Conservation (phyloP, 2,888 invertebrate genomes). For the Phaedon cochleariae region DNA sequence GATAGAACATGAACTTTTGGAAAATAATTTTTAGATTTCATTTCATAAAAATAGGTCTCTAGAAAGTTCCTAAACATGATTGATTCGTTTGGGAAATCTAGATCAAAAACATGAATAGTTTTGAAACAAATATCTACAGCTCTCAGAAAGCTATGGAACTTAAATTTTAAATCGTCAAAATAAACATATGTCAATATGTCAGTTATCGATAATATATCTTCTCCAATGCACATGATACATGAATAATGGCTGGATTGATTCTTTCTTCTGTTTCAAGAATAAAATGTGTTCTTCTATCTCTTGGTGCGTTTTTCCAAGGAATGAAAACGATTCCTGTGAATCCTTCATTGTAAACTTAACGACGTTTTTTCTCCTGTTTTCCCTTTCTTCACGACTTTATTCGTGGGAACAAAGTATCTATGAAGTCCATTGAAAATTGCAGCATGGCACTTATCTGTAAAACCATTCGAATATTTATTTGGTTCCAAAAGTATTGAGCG, state of each 20-base stretch:
- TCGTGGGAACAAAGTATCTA: neutral
- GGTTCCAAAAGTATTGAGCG: neutral
- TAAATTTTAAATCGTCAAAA: slow-evolving; percentile 21
- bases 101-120: slow-evolving; percentile 17
- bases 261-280: neutral
- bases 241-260: neutral
- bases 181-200: slow-evolving; percentile 18
- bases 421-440: neutral
- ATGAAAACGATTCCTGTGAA: slow-evolving; percentile 29
- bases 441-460: neutral
- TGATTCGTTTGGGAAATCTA: no score
- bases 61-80: neutral
- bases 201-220: neutral
- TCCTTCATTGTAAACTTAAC: slow-evolving; percentile 29
- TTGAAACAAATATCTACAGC: slow-evolving; percentile 31
- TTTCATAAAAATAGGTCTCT: neutral
- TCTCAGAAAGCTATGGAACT: slow-evolving; percentile 22
- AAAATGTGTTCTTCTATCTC: slow-evolving; percentile 8
- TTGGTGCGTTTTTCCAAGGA: slow-evolving; percentile 5
- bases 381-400: neutral
- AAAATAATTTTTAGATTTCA: neutral
- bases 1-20: neutral
- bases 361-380: neutral
- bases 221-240: slow-evolving; percentile 11
- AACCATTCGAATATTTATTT: neutral